phyloP scores from a whole-genome alignment of 2,888 invertebrate genomes.

The Drosophila robusta region DNA sequence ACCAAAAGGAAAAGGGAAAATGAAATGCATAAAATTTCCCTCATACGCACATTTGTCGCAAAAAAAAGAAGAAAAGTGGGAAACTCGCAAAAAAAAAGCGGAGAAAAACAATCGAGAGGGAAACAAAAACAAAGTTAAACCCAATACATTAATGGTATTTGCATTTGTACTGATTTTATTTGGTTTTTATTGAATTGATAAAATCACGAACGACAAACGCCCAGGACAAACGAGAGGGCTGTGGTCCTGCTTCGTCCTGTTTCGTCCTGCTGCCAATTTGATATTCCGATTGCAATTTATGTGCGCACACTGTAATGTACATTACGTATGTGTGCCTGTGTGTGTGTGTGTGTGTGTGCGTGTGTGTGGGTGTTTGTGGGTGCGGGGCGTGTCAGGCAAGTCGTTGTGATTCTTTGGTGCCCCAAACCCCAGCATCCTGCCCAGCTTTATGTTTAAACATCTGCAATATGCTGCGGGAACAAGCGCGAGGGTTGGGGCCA shows the following conservation, averaged over 20 bases:
- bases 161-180: slow-evolving; percentile 84
- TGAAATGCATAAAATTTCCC: slow-evolving; percentile 56
- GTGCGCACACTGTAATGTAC: slow-evolving; percentile 53
- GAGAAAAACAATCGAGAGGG: slow-evolving; percentile 51
- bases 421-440: slow-evolving; percentile 7
- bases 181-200: slow-evolving; percentile 84
- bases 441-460: slow-evolving; percentile 66
- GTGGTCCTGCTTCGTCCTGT: slow-evolving; percentile 31
- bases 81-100: slow-evolving; percentile 18
- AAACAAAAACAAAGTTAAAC: slow-evolving; percentile 77
- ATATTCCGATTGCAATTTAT: slow-evolving; percentile 79
- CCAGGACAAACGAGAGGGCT: slow-evolving; percentile 46
- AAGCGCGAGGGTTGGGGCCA: slow-evolving; percentile 8
- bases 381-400: slow-evolving; percentile 41
- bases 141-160: slow-evolving; percentile 83
- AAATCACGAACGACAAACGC: slow-evolving; percentile 72
- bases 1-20: slow-evolving; percentile 21
- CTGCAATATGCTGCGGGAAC: slow-evolving; percentile 71
- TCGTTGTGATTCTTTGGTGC: slow-evolving; percentile 64
- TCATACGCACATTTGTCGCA: background rate
- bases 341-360: slow-evolving; percentile 18
- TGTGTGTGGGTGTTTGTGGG: slow-evolving; percentile 4
- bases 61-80: background rate
- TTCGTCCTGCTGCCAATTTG: slow-evolving; percentile 70
- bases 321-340: slow-evolving; percentile 19